A percentile compares a stretch with the other conserved stretches of the same genome.
phyloP scores from a whole-genome alignment of 1,140 invertebrate species.

The Bombus turneri region DNA sequence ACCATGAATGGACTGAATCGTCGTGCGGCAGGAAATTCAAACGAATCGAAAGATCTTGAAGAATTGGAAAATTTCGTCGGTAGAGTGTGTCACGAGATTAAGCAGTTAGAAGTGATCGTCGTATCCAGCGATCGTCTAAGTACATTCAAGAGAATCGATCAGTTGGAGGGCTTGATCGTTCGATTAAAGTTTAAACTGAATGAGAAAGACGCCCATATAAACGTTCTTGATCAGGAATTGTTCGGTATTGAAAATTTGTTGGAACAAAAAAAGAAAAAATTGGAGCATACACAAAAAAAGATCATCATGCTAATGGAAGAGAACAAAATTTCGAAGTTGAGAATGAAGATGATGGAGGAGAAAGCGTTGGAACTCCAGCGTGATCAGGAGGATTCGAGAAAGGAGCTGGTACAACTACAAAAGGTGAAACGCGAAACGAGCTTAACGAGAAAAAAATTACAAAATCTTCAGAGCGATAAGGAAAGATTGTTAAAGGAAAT shows the following conservation, averaged over 20 bases:
- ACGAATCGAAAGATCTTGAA: slow-evolving; percentile 12
- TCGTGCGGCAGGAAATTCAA: neutral
- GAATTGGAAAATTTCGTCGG: slow-evolving; percentile 44
- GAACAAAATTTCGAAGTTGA: slow-evolving; percentile 35
- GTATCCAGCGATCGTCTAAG: slow-evolving; percentile 38
- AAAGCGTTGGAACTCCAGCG: slow-evolving; percentile 30
- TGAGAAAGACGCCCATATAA: slow-evolving; percentile 40
- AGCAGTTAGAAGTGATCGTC: slow-evolving; percentile 56
- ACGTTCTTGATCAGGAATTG: slow-evolving; percentile 36
- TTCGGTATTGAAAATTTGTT: slow-evolving; percentile 17
- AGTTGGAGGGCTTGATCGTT: slow-evolving; percentile 49
- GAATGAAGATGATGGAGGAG: slow-evolving; percentile 2
- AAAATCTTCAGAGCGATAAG: slow-evolving; percentile 46
- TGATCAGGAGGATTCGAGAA: slow-evolving; percentile 27
- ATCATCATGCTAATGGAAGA: slow-evolving; percentile 21
- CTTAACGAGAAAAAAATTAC: slow-evolving; percentile 37
- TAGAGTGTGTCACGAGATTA: slow-evolving; percentile 48
- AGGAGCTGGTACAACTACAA: slow-evolving; percentile 35
- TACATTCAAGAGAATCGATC: slow-evolving; percentile 46
- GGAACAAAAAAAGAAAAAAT: slow-evolving; percentile 14
- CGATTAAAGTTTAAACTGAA: slow-evolving; percentile 39
- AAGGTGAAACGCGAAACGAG: slow-evolving; percentile 42
- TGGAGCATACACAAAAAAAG: slow-evolving; percentile 8
- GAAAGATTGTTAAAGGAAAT: slow-evolving; percentile 48
- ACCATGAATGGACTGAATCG: slow-evolving; percentile 34